These are phyloP conservation scores for Parazoanthus darwini DNA, from an alignment of 92 coral and sea anemone species.

Conservation along the genomic window DNA sequence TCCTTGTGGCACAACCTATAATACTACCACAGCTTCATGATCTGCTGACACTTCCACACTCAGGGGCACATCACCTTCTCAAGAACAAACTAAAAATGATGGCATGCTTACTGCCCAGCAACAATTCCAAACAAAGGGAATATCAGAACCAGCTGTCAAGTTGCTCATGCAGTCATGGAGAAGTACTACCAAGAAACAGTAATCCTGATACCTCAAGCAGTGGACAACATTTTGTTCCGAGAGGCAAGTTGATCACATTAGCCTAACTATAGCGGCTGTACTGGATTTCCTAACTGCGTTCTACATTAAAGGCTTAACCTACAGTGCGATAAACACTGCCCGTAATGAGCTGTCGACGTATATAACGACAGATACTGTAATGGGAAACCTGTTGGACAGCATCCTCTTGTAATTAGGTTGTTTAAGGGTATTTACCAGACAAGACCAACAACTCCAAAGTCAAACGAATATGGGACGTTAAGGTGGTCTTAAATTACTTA, in stretches of 20 bases:
- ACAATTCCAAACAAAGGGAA: constrained; percentile 48
- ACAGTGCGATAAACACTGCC: neutral
- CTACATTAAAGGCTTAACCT: too few species aligned
- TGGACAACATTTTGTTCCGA: constrained; percentile 61
- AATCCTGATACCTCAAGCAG: constrained; percentile 37
- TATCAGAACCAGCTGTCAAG: constrained; percentile 50
- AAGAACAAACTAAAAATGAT: constrained; percentile 34
- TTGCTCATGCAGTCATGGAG: constrained; percentile 22
- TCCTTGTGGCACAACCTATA: neutral
- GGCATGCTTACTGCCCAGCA: constrained; percentile 49
- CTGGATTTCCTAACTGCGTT: neutral
- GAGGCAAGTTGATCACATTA: constrained; percentile 52
- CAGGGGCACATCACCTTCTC: constrained; percentile 49
- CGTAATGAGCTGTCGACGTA: neutral
- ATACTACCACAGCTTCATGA: neutral
- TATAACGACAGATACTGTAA: neutral
- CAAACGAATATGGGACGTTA: constrained; percentile 8
- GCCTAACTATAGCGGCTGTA: constrained; percentile 40
- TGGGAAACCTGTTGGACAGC: constrained; percentile 1
- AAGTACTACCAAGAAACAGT: constrained; percentile 45
- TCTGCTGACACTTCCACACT: constrained; percentile 36
- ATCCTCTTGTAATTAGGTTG: neutral
- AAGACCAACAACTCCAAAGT: neutral
- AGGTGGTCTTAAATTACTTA: constrained; percentile 16
- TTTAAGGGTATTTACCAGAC: neutral